Conservation (phyloP, 2,113 vertebrate genomes). For the Pedionomus torquatus region DNA sequence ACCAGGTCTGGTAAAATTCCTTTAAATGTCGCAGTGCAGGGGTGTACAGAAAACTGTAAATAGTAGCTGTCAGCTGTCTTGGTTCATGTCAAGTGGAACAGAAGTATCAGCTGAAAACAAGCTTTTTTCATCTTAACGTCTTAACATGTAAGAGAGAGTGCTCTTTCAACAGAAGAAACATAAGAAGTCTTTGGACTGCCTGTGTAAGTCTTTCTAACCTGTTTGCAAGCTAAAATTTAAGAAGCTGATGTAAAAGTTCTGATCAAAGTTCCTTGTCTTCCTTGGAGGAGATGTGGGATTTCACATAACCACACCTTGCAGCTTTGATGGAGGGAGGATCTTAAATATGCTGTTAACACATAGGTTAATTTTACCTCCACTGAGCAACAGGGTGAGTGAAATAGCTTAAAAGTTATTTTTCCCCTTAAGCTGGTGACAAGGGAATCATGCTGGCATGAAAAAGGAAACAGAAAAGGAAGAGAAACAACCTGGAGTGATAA, state of each 20-base stretch:
- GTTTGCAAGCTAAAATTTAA: not conserved
- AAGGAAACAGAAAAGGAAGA: not conserved
- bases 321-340: not conserved
- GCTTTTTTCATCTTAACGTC: not conserved
- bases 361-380: not conserved
- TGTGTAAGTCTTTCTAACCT: not conserved
- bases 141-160: not conserved
- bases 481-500: conserved; percentile 9
- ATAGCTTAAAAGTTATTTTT: not conserved
- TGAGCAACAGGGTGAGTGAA: not conserved
- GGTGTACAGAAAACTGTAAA: not conserved
- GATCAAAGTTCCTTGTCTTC: conserved; percentile 1
- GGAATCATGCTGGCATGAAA: not conserved
- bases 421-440: not conserved
- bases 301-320: not conserved
- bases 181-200: not conserved
- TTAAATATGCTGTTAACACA: not conserved
- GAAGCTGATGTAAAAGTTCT: not conserved
- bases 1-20: not conserved
- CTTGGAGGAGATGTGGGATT: not conserved
- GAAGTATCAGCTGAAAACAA: not conserved
- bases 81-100: not conserved
- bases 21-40: not conserved
- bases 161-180: not conserved
- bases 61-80: not conserved